These are phyloP conservation scores for Phrynocephalus guinanensis DNA, from an alignment of 2,797 vertebrate species.

Conservation along the genomic window DNA sequence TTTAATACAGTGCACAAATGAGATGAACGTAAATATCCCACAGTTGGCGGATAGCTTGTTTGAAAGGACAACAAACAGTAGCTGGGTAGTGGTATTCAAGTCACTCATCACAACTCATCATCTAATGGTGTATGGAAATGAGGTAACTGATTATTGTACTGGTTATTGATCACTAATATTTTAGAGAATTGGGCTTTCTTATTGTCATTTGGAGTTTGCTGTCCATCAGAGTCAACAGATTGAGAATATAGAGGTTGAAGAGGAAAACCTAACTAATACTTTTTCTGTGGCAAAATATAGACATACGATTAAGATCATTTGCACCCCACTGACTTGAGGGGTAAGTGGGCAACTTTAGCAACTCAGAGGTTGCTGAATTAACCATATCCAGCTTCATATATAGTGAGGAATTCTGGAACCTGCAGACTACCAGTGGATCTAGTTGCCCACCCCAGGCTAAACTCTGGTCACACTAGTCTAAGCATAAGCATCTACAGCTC, in stretches of 20 bases:
- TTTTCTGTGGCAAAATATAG: not conserved
- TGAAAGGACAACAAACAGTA: slow-evolving; percentile 86
- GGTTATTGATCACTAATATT: not conserved
- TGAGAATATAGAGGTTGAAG: not conserved
- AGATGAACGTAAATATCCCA: slow-evolving; percentile 88
- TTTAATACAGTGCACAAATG: slow-evolving; percentile 86
- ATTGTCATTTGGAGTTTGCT: not conserved
- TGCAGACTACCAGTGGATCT: not conserved
- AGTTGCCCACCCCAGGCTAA: not conserved
- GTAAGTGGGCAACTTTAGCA: not conserved
- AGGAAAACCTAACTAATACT: not conserved
- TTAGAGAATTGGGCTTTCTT: not conserved
- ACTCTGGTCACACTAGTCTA: not conserved
- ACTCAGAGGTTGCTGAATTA: not conserved
- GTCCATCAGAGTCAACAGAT: not conserved
- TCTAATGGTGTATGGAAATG: slow-evolving; percentile 87
- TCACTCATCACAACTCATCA: slow-evolving; percentile 87
- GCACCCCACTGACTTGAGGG: too few species aligned
- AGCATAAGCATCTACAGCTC: not conserved
- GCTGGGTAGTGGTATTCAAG: slow-evolving; percentile 88
- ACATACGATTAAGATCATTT: not conserved
- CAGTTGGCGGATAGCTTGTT: slow-evolving; percentile 86
- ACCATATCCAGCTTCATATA: not conserved
- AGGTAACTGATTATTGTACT: slow-evolving; percentile 73
- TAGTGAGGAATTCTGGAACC: not conserved